Conservation (phyloP, 2,113 vertebrate species). For the Ophthalmolycus amberensis region DNA sequence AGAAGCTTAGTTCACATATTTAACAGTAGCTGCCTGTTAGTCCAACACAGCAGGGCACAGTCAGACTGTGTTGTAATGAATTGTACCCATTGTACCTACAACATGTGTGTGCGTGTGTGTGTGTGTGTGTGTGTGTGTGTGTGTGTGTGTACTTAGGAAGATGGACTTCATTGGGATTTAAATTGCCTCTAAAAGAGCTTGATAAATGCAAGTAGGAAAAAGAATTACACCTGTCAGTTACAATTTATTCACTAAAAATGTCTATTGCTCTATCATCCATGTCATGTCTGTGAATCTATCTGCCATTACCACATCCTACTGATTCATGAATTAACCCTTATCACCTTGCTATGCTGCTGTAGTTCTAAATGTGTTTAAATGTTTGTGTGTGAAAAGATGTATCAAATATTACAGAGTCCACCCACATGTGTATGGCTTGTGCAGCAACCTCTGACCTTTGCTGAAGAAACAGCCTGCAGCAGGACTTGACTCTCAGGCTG, state of each 20-base stretch:
- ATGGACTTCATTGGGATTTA: slow-evolving; percentile 59
- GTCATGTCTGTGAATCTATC: slow-evolving; percentile 58
- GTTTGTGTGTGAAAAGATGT: not conserved
- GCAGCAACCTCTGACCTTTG: slow-evolving; percentile 35
- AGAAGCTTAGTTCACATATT: slow-evolving; percentile 41
- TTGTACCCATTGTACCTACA: slow-evolving; percentile 22
- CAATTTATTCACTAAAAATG: slow-evolving; percentile 65
- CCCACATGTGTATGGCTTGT: not conserved
- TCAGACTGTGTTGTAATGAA: slow-evolving; percentile 33
- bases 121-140: slow-evolving; percentile 3
- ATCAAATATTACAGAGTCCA: not conserved
- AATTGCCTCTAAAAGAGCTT: slow-evolving; percentile 64
- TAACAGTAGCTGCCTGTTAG: slow-evolving; percentile 51
- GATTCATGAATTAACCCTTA: slow-evolving; percentile 49
- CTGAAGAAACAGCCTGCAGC: slow-evolving; percentile 41
- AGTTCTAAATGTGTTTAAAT: slow-evolving; percentile 19
- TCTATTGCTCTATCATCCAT: slow-evolving; percentile 62
- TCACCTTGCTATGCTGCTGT: slow-evolving; percentile 11
- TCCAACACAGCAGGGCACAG: slow-evolving; percentile 21
- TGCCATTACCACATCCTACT: slow-evolving; percentile 46
- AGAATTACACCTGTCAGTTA: slow-evolving; percentile 67
- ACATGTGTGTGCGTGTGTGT: slow-evolving; percentile 1
- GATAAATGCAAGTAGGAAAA: slow-evolving; percentile 63
- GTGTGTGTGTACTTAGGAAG: slow-evolving; percentile 5
- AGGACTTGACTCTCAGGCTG: slow-evolving; percentile 31